Percentiles rank a stretch among this genome's conserved stretches.
phyloP scores from a whole-genome alignment of 2,888 invertebrate genomes.

The Andrena praecox region DNA sequence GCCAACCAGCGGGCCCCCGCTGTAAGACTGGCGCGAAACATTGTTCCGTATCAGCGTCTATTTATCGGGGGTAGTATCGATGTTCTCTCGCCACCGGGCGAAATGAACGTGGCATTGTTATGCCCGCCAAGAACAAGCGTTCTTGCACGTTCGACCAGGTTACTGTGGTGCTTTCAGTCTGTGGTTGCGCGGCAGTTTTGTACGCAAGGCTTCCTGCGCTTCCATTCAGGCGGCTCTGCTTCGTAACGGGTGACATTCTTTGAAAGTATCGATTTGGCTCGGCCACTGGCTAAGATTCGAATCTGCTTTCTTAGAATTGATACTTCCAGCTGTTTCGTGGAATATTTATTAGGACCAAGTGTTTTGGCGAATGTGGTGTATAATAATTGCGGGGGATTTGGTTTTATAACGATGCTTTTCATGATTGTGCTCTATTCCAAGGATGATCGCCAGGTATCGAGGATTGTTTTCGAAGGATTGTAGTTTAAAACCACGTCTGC shows the following conservation, averaged over 20 bases:
- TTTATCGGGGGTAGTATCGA: constrained; percentile 42
- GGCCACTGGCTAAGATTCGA: not conserved
- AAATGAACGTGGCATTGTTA: constrained; percentile 3
- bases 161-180: not conserved
- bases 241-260: not conserved
- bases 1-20: not conserved
- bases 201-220: not conserved
- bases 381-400: too few relatives aligned
- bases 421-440: not conserved
- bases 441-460: not conserved
- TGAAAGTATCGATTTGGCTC: too few relatives aligned
- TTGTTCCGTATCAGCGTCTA: constrained; percentile 38
- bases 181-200: not conserved
- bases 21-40: constrained; percentile 17
- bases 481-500: not conserved
- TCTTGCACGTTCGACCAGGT: constrained; percentile 1
- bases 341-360: not conserved
- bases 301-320: not conserved
- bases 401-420: too few relatives aligned
- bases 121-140: not conserved
- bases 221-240: not conserved
- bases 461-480: not conserved
- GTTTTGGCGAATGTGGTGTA: too few relatives aligned
- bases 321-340: not conserved
- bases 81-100: not conserved